A percentile compares a stretch with the other conserved stretches of the same genome.
Conservation (phyloP, 2,797 vertebrate genomes). For the Pyrocephalus nanus region DNA sequence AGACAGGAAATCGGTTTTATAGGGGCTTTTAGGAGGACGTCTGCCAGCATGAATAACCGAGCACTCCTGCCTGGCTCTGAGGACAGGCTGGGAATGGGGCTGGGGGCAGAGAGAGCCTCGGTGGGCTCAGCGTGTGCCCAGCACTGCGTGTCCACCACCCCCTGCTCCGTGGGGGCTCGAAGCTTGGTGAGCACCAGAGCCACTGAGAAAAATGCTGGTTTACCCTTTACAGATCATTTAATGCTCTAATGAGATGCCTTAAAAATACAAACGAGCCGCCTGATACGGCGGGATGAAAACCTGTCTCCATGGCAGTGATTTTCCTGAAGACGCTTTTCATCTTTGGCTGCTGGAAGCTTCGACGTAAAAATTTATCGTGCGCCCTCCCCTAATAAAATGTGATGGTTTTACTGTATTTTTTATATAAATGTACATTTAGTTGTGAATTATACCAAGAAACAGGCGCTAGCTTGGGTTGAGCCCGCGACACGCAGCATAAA, state of each 20-base stretch:
- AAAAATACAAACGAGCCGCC: constrained; percentile 27
- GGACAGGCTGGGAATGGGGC: background rate
- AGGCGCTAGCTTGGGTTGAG: background rate
- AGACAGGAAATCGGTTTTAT: background rate
- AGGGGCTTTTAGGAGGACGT: background rate
- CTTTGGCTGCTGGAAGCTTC: constrained; percentile 45
- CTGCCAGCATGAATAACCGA: background rate
- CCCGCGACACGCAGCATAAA: background rate
- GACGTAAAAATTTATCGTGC: constrained; percentile 25
- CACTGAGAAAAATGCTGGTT: background rate
- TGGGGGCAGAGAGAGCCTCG: background rate
- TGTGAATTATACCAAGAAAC: constrained; percentile 50
- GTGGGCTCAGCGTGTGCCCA: fast-evolving
- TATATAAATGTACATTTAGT: constrained; percentile 55
- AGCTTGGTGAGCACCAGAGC: background rate
- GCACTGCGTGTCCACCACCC: fast-evolving
- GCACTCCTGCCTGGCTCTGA: fast-evolving
- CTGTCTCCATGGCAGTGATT: constrained; percentile 23
- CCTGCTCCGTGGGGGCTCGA: fast-evolving
- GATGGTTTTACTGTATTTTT: constrained; percentile 59
- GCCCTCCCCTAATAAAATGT: constrained; percentile 50
- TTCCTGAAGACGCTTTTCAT: constrained; percentile 25
- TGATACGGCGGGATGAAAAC: background rate
- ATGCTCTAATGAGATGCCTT: constrained; percentile 25
- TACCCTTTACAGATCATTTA: constrained; percentile 61